A percentile compares a stretch with the other conserved stretches of the same genome.
Evolutionary conservation across 2,113 vertebrate genomes (phyloP).

Genomic region (Grus americana): DNA sequence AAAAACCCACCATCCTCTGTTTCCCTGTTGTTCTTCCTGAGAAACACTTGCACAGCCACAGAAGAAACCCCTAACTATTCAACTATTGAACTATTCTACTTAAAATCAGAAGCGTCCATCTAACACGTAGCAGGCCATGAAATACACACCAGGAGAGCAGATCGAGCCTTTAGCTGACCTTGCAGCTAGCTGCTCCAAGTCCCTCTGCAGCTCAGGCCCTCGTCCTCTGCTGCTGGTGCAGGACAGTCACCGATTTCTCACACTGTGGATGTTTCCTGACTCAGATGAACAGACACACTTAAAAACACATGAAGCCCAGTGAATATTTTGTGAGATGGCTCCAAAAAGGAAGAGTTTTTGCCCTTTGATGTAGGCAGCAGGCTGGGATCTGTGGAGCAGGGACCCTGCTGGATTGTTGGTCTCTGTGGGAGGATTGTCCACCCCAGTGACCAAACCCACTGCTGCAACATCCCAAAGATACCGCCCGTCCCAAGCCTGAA

Average conservation of each 20-base stretch:
- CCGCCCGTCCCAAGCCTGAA: not conserved
- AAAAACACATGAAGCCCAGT: not conserved
- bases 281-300: not conserved
- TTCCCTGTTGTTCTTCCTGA: not conserved
- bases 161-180: not conserved
- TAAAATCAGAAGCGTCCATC: not conserved
- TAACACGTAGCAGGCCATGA: not conserved
- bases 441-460: not conserved
- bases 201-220: not conserved
- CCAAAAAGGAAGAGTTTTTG: not conserved
- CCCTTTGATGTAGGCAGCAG: not conserved
- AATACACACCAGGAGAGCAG: not conserved
- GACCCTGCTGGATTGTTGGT: not conserved
- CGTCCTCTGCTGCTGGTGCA: rapidly evolving
- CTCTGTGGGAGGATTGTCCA: not conserved
- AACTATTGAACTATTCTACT: not conserved
- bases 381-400: not conserved
- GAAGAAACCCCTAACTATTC: not conserved
- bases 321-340: not conserved
- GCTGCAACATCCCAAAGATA: not conserved
- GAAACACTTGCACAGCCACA: not conserved
- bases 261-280: not conserved
- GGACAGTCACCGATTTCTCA: not conserved
- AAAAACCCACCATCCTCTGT: rapidly evolving
- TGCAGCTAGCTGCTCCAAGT: not conserved